These are phyloP conservation scores for Malacosoma neustria DNA, from an alignment of 2,888 invertebrate species.

Conservation along the genomic window DNA sequence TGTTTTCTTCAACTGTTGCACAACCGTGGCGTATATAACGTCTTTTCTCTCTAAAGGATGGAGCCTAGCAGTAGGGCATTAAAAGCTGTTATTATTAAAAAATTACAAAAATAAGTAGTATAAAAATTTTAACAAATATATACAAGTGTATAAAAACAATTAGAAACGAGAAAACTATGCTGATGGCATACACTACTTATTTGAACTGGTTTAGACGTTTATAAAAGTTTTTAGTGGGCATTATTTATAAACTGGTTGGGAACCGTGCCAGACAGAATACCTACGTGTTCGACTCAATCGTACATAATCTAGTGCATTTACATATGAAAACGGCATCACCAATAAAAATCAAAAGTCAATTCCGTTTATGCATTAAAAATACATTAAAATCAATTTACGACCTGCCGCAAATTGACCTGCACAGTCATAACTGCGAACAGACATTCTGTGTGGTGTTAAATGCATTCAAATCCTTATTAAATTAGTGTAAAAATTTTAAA, in stretches of 20 bases:
- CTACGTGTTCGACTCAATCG: slow-evolving; percentile 15
- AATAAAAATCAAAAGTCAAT: slow-evolving; percentile 62
- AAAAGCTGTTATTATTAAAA: too few species aligned
- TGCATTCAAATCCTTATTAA: too few species aligned
- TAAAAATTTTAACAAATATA: too few species aligned
- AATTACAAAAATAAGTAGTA: too few species aligned
- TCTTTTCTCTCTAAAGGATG: too few species aligned
- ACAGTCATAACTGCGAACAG: slow-evolving; percentile 28
- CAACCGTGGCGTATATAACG: too few species aligned
- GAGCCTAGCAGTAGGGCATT: too few species aligned
- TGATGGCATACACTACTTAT: neutral
- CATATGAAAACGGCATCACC: slow-evolving; percentile 57
- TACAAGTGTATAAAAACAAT: too few species aligned
- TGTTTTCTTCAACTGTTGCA: too few species aligned
- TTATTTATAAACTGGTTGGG: neutral
- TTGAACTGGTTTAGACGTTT: neutral
- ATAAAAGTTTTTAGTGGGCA: neutral
- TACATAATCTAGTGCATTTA: slow-evolving; percentile 48
- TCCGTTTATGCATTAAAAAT: slow-evolving; percentile 49
- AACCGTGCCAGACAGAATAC: neutral
- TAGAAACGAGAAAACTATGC: too few species aligned
- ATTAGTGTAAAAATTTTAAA: too few species aligned
- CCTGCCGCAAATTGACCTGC: slow-evolving; percentile 37
- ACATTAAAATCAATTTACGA: slow-evolving; percentile 67
- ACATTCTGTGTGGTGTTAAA: neutral